Conservation (phyloP, 1,140 invertebrate species). For the Drosophila varians region DNA sequence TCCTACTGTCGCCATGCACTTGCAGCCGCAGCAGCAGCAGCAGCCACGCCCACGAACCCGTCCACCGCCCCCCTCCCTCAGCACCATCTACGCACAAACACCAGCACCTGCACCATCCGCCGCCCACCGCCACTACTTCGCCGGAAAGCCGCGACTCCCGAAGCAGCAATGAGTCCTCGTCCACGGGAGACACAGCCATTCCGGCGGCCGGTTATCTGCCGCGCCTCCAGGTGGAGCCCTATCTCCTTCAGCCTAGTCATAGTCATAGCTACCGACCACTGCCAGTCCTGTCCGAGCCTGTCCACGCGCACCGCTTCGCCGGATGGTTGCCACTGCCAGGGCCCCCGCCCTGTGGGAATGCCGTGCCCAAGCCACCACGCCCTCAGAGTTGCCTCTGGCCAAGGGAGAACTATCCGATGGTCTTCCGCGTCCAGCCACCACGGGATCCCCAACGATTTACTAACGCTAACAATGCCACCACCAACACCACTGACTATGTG, state of each 20-base stretch:
- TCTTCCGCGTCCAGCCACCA: constrained; percentile 25
- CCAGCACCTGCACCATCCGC: constrained; percentile 17
- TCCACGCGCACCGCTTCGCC: constrained; percentile 5
- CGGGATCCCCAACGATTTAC: constrained; percentile 27
- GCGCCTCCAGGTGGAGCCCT: constrained; percentile 7
- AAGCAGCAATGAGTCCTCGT: constrained; percentile 65
- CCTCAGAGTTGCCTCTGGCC: no score
- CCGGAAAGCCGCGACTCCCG: constrained; percentile 4
- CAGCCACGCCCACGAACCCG: constrained; percentile 34
- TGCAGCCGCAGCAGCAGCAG: constrained; percentile 69
- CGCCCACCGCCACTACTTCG: constrained; percentile 6
- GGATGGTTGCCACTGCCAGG: constrained; percentile 17
- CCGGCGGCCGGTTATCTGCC: constrained; percentile 51
- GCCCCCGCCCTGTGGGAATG: constrained; percentile 44
- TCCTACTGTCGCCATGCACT: constrained; percentile 82
- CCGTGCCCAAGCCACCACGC: constrained; percentile 75
- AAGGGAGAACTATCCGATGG: constrained; percentile 5
- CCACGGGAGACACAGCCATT: constrained; percentile 71
- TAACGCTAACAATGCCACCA: constrained; percentile 40
- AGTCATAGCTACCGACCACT: constrained; percentile 43
- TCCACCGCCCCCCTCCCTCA: constrained; percentile 30
- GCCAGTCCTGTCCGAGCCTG: neutral
- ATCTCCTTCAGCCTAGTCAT: constrained; percentile 65
- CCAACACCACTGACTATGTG: constrained; percentile 71
- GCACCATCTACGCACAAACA: constrained; percentile 17